phyloP scores from a whole-genome alignment of 2,888 invertebrate genomes.

The Scrobipalpa costella region DNA sequence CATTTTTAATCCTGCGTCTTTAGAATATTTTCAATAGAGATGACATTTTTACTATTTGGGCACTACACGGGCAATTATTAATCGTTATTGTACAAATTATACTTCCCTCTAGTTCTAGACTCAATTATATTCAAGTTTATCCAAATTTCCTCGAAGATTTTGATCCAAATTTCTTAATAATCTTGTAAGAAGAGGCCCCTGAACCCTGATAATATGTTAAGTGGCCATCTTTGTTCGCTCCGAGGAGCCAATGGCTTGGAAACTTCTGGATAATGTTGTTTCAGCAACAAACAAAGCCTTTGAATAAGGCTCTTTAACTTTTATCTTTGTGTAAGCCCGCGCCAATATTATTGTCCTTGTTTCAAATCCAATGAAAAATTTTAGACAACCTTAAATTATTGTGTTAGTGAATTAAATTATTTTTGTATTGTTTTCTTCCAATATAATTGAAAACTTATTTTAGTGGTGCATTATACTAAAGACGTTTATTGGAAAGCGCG shows the following conservation, averaged over 20 bases:
- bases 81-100: no score
- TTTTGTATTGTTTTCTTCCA: not conserved
- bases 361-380: not conserved
- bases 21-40: no score
- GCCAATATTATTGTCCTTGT: not conserved
- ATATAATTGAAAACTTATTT: not conserved
- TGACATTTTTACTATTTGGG: no score
- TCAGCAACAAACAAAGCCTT: slow-evolving; percentile 19
- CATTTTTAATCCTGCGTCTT: no score
- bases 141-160: not conserved
- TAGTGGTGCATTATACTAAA: not conserved
- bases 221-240: slow-evolving; percentile 9
- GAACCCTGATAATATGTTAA: slow-evolving; percentile 11
- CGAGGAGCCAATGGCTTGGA: slow-evolving; percentile 3
- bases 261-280: slow-evolving; percentile 18
- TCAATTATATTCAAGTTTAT: no score
- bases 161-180: not conserved
- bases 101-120: no score
- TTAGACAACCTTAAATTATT: not conserved
- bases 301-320: slow-evolving; percentile 17
- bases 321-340: slow-evolving; percentile 13
- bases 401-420: not conserved
- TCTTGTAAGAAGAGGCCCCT: not conserved
- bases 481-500: no score
- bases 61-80: no score